Evolutionary conservation across 2,888 invertebrate species (phyloP).

Genomic region (Nymphalis polychloros): DNA sequence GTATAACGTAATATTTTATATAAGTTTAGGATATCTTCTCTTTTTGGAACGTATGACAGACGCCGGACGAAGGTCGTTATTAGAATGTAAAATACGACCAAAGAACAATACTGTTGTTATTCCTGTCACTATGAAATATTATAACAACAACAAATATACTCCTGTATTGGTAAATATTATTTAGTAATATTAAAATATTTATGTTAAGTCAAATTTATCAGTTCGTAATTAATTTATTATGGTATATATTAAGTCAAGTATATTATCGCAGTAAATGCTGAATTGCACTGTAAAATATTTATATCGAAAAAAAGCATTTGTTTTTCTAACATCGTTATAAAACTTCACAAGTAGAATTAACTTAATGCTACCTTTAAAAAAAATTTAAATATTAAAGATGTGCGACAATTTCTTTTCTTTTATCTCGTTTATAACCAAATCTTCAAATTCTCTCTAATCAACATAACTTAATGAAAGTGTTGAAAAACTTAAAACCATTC

Average conservation of each 20-base stretch:
- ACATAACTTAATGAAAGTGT: neutral
- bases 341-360: neutral
- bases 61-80: slow-evolving; percentile 22
- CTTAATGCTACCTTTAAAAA: neutral
- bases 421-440: neutral
- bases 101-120: neutral
- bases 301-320: neutral
- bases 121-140: no score
- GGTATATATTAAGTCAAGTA: no score
- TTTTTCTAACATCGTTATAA: no score
- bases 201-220: no score
- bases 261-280: no score
- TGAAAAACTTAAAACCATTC: neutral
- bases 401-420: slow-evolving; percentile 1
- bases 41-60: slow-evolving; percentile 23
- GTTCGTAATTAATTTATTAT: no score
- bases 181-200: no score
- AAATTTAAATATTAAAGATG: neutral
- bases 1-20: slow-evolving; percentile 32
- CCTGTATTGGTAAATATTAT: no score
- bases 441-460: slow-evolving; percentile 24
- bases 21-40: slow-evolving; percentile 27
- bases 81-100: slow-evolving; percentile 16
- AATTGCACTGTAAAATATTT: no score
- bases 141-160: no score